Evolutionary conservation across 2,888 invertebrate species (phyloP).

Genomic region (Andrena chrysosceles): DNA sequence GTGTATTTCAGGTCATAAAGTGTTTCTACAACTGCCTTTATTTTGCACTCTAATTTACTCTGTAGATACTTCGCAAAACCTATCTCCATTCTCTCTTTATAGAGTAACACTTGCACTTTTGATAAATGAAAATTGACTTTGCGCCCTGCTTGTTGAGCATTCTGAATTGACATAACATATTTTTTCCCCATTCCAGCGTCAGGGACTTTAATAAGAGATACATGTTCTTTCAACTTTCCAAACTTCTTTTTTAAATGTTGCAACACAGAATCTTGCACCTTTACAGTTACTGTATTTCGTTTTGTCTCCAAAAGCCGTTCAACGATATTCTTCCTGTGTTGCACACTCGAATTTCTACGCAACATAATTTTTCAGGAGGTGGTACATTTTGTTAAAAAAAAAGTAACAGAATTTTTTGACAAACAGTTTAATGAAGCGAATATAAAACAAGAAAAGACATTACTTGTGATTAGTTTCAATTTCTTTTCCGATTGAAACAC

Average conservation of each 20-base stretch:
- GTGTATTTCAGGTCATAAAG: conserved; percentile 74
- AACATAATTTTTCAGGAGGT: background rate
- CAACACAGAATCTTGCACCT: conserved; percentile 68
- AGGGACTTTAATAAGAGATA: conserved; percentile 38
- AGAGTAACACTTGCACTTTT: conserved; percentile 67
- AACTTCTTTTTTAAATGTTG: conserved; percentile 56
- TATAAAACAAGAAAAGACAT: conserved; percentile 14
- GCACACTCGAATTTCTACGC: conserved; percentile 25
- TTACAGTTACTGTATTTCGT: conserved; percentile 56
- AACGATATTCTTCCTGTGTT: conserved; percentile 35
- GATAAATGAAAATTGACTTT: conserved; percentile 32
- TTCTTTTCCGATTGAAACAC: conserved; percentile 48
- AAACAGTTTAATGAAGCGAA: background rate
- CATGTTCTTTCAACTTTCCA: conserved; percentile 31
- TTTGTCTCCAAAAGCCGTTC: background rate
- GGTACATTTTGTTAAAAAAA: background rate
- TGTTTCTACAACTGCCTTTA: conserved; percentile 62
- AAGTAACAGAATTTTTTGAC: background rate
- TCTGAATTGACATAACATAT: conserved; percentile 17
- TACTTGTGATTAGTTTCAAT: conserved; percentile 58
- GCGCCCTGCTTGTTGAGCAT: background rate
- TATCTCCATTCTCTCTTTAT: conserved; percentile 69
- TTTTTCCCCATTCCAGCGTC: conserved; percentile 35
- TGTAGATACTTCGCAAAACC: conserved; percentile 51
- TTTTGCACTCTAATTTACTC: conserved; percentile 49